Evolutionary conservation across 2,113 vertebrate genomes (phyloP).

Genomic region (Shinisaurus crocodilurus): DNA sequence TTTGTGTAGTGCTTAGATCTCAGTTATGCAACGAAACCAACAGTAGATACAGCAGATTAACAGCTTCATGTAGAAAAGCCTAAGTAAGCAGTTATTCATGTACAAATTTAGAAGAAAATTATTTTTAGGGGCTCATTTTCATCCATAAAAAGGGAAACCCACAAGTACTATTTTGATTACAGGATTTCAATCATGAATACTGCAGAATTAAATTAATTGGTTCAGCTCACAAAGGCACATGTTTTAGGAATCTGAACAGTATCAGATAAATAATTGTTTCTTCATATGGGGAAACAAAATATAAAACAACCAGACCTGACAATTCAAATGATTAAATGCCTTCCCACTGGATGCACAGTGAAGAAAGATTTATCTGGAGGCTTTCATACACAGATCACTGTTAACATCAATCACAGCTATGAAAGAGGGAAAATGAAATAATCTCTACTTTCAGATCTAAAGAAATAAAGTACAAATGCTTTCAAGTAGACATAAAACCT

Average conservation of each 20-base stretch:
- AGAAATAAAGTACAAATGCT: constrained; percentile 6
- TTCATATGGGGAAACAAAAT: constrained; percentile 4
- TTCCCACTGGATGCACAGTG: background rate
- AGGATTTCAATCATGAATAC: background rate
- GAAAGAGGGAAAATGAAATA: constrained; percentile 14
- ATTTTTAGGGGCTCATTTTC: background rate
- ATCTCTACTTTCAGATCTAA: background rate
- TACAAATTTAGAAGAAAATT: background rate
- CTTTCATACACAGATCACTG: constrained; percentile 5
- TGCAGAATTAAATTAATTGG: constrained; percentile 7
- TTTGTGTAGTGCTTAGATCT: no score
- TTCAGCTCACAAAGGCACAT: background rate
- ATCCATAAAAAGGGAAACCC: background rate
- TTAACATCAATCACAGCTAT: constrained; percentile 19
- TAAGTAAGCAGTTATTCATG: no score
- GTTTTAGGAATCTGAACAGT: background rate
- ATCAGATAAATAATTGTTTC: constrained; percentile 7
- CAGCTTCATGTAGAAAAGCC: no score
- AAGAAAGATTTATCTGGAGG: constrained; percentile 23
- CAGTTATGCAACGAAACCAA: no score
- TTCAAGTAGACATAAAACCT: constrained; percentile 13
- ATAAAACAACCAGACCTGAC: background rate
- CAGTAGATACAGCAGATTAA: no score
- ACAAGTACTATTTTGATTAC: background rate
- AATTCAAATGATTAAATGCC: constrained; percentile 27